phyloP scores from a whole-genome alignment of 2,888 invertebrate genomes.

The Drymonia ruficornis region DNA sequence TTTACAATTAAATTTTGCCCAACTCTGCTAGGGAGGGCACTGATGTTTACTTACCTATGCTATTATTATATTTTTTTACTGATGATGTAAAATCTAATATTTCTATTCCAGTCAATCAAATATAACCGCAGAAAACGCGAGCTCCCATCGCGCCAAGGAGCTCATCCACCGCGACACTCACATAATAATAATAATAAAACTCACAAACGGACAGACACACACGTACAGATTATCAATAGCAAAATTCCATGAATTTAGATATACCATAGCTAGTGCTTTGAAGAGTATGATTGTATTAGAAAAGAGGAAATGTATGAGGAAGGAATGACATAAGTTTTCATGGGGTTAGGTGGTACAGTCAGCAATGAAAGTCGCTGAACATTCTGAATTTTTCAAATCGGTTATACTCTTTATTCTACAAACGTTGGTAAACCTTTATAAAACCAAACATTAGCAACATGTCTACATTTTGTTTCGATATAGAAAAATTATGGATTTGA shows the following conservation, averaged over 20 bases:
- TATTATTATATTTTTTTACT: no score
- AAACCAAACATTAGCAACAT: no score
- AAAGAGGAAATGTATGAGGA: conserved; percentile 70
- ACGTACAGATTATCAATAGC: conserved; percentile 57
- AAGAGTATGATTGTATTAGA: conserved; percentile 72
- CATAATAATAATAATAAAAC: conserved; percentile 53
- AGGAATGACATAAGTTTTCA: conserved; percentile 55
- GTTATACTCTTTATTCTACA: no score
- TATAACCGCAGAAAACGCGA: conserved; percentile 44
- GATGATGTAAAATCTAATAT: background rate
- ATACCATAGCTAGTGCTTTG: conserved; percentile 61
- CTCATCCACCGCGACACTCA: conserved; percentile 54
- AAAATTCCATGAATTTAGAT: conserved; percentile 72
- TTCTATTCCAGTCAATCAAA: conserved; percentile 62
- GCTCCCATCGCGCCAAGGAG: conserved; percentile 44
- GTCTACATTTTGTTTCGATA: no score
- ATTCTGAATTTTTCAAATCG: no score
- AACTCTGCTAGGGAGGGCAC: no score
- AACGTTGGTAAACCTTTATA: no score
- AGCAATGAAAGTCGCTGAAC: no score
- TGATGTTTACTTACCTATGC: no score
- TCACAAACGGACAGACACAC: conserved; percentile 55
- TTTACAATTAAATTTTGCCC: no score
- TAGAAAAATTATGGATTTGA: no score
- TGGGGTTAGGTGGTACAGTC: conserved; percentile 39